phyloP scores from a whole-genome alignment of 2,113 vertebrate genomes.

The Heterotis niloticus region DNA sequence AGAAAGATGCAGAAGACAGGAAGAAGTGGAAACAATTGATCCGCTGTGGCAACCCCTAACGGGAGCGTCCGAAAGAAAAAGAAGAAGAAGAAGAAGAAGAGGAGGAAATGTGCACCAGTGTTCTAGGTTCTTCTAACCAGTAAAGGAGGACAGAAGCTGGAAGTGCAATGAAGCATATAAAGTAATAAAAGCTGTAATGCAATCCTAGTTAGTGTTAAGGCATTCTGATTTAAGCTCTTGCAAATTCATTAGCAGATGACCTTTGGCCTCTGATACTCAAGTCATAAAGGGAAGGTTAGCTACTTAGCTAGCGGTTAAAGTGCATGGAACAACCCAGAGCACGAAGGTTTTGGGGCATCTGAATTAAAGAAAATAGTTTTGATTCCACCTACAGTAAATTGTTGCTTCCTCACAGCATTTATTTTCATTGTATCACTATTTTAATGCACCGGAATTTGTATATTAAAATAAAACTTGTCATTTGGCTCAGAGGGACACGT shows the following conservation, averaged over 20 bases:
- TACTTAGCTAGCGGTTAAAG: background rate
- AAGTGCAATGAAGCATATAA: background rate
- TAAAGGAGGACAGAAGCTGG: background rate
- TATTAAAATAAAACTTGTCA: background rate
- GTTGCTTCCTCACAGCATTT: background rate
- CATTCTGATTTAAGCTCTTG: background rate
- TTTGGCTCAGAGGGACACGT: slow-evolving; percentile 22
- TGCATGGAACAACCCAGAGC: background rate
- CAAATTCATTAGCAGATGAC: background rate
- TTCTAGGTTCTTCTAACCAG: no score
- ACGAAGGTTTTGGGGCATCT: no score
- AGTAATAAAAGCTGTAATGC: background rate
- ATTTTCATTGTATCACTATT: slow-evolving; percentile 18
- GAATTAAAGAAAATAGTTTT: no score
- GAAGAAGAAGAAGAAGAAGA: no score
- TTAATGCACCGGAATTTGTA: slow-evolving; percentile 3
- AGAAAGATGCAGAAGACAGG: no score
- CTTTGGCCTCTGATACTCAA: no score
- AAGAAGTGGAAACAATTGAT: no score
- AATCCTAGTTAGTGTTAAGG: background rate
- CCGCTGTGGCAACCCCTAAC: no score
- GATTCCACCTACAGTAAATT: background rate
- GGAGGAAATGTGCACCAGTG: no score
- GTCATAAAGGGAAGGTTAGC: background rate
- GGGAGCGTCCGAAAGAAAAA: no score